These are phyloP conservation scores for Lepus oiostolus DNA, from an alignment of 2,797 vertebrate species.

Conservation along the genomic window DNA sequence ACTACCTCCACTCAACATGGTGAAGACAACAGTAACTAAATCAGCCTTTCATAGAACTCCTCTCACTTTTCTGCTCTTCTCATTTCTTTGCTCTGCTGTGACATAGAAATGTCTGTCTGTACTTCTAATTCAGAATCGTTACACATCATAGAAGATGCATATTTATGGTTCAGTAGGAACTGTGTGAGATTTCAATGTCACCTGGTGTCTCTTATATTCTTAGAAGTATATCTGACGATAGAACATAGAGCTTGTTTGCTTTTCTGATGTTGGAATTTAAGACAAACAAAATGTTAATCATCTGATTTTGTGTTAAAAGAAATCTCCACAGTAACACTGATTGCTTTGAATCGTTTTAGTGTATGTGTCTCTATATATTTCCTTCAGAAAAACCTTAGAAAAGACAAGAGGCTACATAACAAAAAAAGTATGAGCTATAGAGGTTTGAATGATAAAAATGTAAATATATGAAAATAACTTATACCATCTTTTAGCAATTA, in stretches of 20 bases:
- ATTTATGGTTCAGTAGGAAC: slow-evolving; percentile 6
- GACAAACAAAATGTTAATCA: slow-evolving; percentile 17
- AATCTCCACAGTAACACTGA: neutral
- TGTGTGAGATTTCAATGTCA: neutral
- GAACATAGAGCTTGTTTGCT: neutral
- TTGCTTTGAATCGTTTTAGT: neutral
- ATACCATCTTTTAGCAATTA: slow-evolving; percentile 65
- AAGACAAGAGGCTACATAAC: neutral
- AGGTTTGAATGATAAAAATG: slow-evolving; percentile 14
- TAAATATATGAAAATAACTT: slow-evolving; percentile 51
- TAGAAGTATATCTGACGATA: slow-evolving; percentile 53
- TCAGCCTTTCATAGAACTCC: slow-evolving; percentile 41
- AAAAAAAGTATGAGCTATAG: slow-evolving; percentile 17
- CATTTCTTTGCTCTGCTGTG: slow-evolving; percentile 63
- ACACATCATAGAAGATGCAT: slow-evolving; percentile 24
- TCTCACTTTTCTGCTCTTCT: slow-evolving; percentile 51
- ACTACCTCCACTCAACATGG: neutral
- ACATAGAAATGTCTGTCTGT: slow-evolving; percentile 59
- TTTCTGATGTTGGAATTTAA: slow-evolving; percentile 19
- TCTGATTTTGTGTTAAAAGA: slow-evolving; percentile 15
- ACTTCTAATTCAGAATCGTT: slow-evolving; percentile 19
- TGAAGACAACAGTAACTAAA: slow-evolving; percentile 21
- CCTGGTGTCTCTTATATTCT: slow-evolving; percentile 61
- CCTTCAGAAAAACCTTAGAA: slow-evolving; percentile 2
- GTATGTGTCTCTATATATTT: neutral